A percentile compares a stretch with the other conserved stretches of the same genome.
Evolutionary conservation across 2,797 vertebrate species (phyloP).

Genomic region (Malacoraja senta): DNA sequence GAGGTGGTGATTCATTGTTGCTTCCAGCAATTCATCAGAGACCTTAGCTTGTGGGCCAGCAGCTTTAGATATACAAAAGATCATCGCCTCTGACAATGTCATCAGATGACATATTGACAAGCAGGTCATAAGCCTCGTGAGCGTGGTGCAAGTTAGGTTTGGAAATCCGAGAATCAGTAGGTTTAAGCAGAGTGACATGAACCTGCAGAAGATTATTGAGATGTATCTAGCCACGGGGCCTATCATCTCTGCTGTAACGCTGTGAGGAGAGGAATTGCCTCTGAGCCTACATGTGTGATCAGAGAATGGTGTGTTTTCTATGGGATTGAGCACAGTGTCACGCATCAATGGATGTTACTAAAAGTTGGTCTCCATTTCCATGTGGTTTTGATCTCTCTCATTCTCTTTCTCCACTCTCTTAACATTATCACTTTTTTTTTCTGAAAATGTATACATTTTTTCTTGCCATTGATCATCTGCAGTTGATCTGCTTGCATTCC

Average conservation of each 20-base stretch:
- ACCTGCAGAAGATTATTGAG: not conserved
- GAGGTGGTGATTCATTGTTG: not conserved
- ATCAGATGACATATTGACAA: not conserved
- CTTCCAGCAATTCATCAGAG: not conserved
- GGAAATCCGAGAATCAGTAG: not conserved
- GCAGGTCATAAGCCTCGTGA: not conserved
- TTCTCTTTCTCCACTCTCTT: not conserved
- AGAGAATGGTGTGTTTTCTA: not conserved
- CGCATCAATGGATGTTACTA: not conserved
- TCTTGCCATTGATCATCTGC: slow-evolving; percentile 2
- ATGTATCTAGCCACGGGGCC: not conserved
- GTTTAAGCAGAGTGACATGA: not conserved
- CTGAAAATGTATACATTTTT: not conserved
- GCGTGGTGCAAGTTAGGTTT: not conserved
- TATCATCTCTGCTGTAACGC: not conserved
- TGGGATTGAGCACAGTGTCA: not conserved
- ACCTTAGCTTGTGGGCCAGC: not conserved
- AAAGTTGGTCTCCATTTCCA: not conserved
- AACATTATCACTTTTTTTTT: not conserved
- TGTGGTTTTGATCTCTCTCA: not conserved
- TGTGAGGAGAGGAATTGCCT: not conserved
- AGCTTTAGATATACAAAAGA: not conserved
- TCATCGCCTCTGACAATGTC: not conserved
- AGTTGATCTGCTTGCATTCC: not conserved
- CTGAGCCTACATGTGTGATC: not conserved